Conservation (phyloP, 2,888 invertebrate species). For the Notodonta ziczac region DNA sequence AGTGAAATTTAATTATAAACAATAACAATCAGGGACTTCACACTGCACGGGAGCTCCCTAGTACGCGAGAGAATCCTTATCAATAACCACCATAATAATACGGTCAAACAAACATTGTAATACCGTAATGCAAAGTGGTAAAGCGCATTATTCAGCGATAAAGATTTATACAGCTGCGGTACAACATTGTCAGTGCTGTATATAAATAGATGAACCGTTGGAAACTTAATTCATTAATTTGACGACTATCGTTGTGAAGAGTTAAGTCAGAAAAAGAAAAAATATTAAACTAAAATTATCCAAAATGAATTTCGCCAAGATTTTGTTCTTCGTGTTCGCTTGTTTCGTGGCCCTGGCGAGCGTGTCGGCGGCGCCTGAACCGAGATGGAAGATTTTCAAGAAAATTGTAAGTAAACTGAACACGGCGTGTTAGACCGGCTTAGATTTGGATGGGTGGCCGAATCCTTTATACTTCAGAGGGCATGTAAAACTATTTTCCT, state of each 20-base stretch:
- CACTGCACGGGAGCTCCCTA: not conserved
- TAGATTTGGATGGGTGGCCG: not conserved
- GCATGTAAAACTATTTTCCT: too few relatives aligned
- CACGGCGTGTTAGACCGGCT: too few relatives aligned
- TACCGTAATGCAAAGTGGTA: not conserved
- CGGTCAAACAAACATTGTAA: not conserved
- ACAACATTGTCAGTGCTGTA: not conserved
- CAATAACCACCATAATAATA: not conserved
- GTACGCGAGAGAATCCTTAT: not conserved
- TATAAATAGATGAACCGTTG: not conserved
- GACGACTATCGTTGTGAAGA: slow-evolving; percentile 5
- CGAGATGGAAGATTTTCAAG: slow-evolving; percentile 54
- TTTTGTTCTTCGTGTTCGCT: slow-evolving; percentile 41
- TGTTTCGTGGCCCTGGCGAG: slow-evolving; percentile 32
- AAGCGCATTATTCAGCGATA: not conserved
- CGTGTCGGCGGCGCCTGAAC: slow-evolving; percentile 47
- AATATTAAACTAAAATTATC: slow-evolving; percentile 8
- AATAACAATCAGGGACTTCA: not conserved
- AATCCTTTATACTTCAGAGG: too few relatives aligned
- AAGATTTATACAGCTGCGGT: not conserved
- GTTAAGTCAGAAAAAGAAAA: not conserved
- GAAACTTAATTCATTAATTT: slow-evolving; percentile 12
- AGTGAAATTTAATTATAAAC: too few relatives aligned
- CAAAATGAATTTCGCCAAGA: slow-evolving; percentile 52
- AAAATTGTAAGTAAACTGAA: slow-evolving; percentile 45